Percentiles rank a stretch among this genome's conserved stretches.
Conservation (phyloP, 2,797 vertebrate genomes). For the Varecia variegata region DNA sequence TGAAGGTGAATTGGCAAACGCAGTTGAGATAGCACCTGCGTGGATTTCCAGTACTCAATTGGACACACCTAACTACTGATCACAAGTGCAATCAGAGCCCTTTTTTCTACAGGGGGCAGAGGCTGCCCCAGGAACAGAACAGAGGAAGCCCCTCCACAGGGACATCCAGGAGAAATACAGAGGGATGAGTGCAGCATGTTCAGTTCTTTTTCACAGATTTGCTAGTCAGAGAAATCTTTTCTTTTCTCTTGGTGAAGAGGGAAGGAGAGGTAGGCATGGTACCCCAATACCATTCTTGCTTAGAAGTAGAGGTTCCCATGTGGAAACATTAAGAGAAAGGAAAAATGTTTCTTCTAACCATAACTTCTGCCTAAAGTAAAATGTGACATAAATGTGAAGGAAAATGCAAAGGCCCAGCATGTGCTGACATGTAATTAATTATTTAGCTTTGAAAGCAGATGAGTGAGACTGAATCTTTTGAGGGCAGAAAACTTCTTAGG, state of each 20-base stretch:
- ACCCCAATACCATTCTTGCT: not conserved
- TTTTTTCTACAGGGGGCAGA: not conserved
- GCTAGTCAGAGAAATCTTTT: not conserved
- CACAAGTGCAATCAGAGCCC: not conserved
- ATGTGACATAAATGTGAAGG: not conserved
- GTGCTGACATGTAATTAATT: not conserved
- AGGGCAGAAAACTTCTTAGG: not conserved
- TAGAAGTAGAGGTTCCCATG: not conserved
- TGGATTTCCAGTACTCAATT: not conserved
- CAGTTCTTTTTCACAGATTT: not conserved
- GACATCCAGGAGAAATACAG: not conserved
- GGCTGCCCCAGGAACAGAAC: not conserved
- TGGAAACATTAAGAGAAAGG: not conserved
- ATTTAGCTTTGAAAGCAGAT: not conserved
- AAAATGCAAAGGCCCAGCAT: not conserved
- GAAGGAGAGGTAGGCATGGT: not conserved
- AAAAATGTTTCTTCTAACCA: not conserved
- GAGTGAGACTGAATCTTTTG: not conserved
- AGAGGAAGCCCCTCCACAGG: not conserved
- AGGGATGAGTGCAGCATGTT: not conserved
- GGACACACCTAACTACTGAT: not conserved
- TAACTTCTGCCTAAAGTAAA: slow-evolving; percentile 35
- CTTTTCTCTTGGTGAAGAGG: not conserved
- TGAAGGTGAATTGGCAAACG: not conserved
- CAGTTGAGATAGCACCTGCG: not conserved